Evolutionary conservation across 2,797 vertebrate genomes (phyloP).

Genomic region (Chaunax sp.): DNA sequence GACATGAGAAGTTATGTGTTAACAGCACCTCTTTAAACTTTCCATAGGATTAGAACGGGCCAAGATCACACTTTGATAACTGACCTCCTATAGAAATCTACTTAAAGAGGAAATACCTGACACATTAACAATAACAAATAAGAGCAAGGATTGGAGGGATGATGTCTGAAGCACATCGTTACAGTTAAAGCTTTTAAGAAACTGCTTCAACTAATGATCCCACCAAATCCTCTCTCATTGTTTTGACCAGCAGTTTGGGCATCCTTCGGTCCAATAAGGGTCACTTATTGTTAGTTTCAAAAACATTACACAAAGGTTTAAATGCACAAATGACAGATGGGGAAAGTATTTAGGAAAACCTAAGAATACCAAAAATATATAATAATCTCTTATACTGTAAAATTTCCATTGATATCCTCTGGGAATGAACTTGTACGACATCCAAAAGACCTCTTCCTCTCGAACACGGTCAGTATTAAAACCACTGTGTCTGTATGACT

Average conservation of each 20-base stretch:
- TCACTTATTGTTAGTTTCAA: too few species aligned
- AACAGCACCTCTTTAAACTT: neutral
- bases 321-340: neutral
- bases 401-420: neutral
- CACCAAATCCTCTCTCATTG: too few species aligned
- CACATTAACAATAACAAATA: neutral
- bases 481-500: neutral
- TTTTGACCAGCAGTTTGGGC: neutral
- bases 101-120: neutral
- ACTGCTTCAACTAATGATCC: too few species aligned
- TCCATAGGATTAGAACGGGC: neutral
- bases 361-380: neutral
- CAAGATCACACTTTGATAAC: neutral
- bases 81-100: neutral
- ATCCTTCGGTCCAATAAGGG: neutral
- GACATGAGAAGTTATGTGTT: neutral
- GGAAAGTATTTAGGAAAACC: neutral
- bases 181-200: too few species aligned
- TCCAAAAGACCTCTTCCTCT: neutral
- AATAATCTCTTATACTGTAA: neutral
- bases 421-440: neutral
- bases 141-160: neutral
- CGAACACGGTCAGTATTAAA: neutral
- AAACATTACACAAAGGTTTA: neutral
- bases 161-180: too few species aligned